Base-by-base conservation (phyloP, 1,140 invertebrate genomes). In the Parapsyche elsis region DNA sequence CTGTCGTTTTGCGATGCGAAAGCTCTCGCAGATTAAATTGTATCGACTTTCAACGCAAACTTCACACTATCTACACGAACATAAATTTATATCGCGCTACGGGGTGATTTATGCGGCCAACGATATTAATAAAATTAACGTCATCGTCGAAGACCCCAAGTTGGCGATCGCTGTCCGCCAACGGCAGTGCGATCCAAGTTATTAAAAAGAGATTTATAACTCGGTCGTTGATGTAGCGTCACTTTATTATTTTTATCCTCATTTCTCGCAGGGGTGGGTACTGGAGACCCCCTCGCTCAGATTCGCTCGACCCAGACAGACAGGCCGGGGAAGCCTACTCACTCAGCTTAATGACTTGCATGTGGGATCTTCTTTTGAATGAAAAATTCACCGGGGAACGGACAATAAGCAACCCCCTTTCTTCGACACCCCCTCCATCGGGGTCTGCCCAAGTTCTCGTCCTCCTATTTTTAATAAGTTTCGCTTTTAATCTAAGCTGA, bases 131-230 rank as follows among this genome's bases (percentile, higher is more conserved):
- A 38, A 38, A n/a, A n/a, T n/a, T n/a, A n/a, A n/a, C n/a, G 30
- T 7, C 30, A 38, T 38, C 2, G 30, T n/a, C n/a, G n/a, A n/a
- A n/a, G n/a, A n/a, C n/a, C n/a, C 7, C 30, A 7, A 38, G 30
- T 38, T 38, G 30, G 7, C 30, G 30, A 19, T 64, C 53, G 24
- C 71, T 64, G 45, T 16, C 67, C 9, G 75, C 38, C 24, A 12
- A 24, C 71, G 45, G 53, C 21, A 30, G 30, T 75, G 71, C 74
- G 81, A 80, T 74, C 71, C 78, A 80, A 82, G 81, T 82, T 83
- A 83, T 83, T 83, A 83, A 83, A 83, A 83, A 83, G 81, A 80
- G 81, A 83, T 83, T 83, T 83, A 83, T 83, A 82, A 78, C 81
- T 75, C 23, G 26, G 45, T 16, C 38, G 21, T 12, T 38, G 80